These are phyloP conservation scores for Pseudococcus longispinus DNA, from an alignment of 2,888 invertebrate species.

Conservation along the genomic window DNA sequence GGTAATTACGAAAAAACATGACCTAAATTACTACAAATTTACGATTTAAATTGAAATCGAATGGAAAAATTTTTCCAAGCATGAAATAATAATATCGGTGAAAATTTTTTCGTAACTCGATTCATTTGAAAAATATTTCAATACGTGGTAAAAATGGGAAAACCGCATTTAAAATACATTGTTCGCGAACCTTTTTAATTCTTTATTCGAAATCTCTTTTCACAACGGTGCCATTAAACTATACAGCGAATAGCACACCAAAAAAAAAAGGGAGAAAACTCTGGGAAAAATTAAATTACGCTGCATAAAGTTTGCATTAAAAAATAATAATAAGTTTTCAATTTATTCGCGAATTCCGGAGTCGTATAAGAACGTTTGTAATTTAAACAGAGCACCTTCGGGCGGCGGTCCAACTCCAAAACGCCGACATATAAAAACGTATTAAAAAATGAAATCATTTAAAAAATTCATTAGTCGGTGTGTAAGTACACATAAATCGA, in stretches of 20 bases:
- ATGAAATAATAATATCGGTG: too few relatives aligned
- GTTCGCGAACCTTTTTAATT: too few relatives aligned
- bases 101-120: too few relatives aligned
- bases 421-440: background rate
- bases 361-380: background rate
- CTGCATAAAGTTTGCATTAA: background rate
- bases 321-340: background rate
- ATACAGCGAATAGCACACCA: background rate
- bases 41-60: too few relatives aligned
- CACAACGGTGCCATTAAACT: too few relatives aligned
- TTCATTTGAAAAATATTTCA: too few relatives aligned
- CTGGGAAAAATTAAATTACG: background rate
- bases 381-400: background rate
- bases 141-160: too few relatives aligned
- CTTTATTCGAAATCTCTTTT: too few relatives aligned
- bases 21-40: too few relatives aligned
- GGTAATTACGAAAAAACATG: too few relatives aligned
- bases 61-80: too few relatives aligned
- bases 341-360: background rate
- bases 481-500: background rate
- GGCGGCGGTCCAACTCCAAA: background rate
- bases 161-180: too few relatives aligned
- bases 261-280: background rate
- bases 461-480: background rate
- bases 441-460: background rate